Percentiles rank a stretch among this genome's conserved stretches.
Conservation (phyloP, 2,888 invertebrate genomes). For the Drosophila barbarae region DNA sequence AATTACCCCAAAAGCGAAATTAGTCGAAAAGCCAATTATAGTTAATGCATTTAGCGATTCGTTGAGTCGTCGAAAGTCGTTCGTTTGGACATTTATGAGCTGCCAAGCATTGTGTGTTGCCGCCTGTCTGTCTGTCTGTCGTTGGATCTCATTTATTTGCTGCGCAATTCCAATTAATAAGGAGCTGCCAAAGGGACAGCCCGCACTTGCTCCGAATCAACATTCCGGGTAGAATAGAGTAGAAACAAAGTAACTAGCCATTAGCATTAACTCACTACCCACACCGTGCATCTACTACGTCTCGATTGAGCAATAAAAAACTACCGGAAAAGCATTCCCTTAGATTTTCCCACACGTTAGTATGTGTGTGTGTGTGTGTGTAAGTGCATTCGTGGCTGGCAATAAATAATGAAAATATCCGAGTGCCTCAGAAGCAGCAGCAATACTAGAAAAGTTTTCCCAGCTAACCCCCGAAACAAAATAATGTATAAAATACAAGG, state of each 20-base stretch:
- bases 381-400: slow-evolving; percentile 52
- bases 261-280: slow-evolving; percentile 17
- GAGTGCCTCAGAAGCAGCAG: slow-evolving; percentile 50
- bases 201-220: slow-evolving; percentile 8
- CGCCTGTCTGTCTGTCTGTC: slow-evolving; percentile 1
- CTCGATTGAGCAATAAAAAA: slow-evolving; percentile 69
- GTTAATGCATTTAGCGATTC: slow-evolving; percentile 62
- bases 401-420: slow-evolving; percentile 70
- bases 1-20: slow-evolving; percentile 70
- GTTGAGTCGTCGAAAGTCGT: slow-evolving; percentile 24
- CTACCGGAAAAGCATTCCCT: slow-evolving; percentile 64
- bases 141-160: slow-evolving; percentile 7
- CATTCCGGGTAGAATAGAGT: slow-evolving; percentile 24
- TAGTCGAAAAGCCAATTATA: slow-evolving; percentile 64
- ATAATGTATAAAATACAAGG: slow-evolving; percentile 16
- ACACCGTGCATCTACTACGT: slow-evolving; percentile 15
- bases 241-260: slow-evolving; percentile 40
- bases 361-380: slow-evolving; percentile 30
- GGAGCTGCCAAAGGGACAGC: slow-evolving; percentile 3
- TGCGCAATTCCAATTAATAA: slow-evolving; percentile 35
- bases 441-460: slow-evolving; percentile 42
- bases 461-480: slow-evolving; percentile 50
- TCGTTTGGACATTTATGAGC: slow-evolving; percentile 43
- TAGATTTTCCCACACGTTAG: slow-evolving; percentile 56
- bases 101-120: slow-evolving; percentile 36